phyloP scores from a whole-genome alignment of 2,113 vertebrate genomes.

The Furnarius figulus region DNA sequence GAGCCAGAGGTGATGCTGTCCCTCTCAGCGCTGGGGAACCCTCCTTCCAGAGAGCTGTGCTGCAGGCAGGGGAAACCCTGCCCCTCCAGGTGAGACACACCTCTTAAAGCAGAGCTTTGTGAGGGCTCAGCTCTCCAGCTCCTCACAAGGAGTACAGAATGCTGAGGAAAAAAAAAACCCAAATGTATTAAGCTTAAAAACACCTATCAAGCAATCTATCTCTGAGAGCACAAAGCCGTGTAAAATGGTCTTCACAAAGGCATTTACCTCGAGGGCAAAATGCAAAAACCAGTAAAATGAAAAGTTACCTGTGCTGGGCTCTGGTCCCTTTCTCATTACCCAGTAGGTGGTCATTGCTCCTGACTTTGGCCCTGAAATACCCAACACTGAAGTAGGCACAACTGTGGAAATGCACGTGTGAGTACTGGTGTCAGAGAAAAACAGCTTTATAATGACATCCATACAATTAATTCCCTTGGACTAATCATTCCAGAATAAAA shows the following conservation, averaged over 20 bases:
- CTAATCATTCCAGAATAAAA: not conserved
- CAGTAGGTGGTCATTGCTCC: not conserved
- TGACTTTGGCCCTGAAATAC: not conserved
- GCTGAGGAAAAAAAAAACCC: not conserved
- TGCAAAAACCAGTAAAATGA: not conserved
- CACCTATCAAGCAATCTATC: fast-evolving
- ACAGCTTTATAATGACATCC: not conserved
- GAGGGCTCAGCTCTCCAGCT: too few species aligned
- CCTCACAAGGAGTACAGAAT: not conserved
- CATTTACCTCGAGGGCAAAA: not conserved
- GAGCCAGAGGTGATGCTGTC: too few species aligned
- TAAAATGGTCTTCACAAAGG: not conserved
- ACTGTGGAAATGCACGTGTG: not conserved
- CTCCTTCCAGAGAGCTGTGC: too few species aligned
- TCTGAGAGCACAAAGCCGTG: not conserved
- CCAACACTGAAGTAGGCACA: not conserved
- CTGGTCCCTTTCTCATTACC: not conserved
- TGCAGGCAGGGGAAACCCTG: not conserved
- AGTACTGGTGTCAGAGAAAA: not conserved
- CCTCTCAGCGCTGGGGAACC: too few species aligned
- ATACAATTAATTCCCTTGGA: not conserved
- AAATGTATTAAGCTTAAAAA: not conserved
- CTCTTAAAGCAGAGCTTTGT: not conserved
- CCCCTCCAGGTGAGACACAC: not conserved
- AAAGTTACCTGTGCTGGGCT: not conserved